These are phyloP conservation scores for Hyposoter didymator DNA, from an alignment of 2,888 invertebrate species.

Conservation along the genomic window DNA sequence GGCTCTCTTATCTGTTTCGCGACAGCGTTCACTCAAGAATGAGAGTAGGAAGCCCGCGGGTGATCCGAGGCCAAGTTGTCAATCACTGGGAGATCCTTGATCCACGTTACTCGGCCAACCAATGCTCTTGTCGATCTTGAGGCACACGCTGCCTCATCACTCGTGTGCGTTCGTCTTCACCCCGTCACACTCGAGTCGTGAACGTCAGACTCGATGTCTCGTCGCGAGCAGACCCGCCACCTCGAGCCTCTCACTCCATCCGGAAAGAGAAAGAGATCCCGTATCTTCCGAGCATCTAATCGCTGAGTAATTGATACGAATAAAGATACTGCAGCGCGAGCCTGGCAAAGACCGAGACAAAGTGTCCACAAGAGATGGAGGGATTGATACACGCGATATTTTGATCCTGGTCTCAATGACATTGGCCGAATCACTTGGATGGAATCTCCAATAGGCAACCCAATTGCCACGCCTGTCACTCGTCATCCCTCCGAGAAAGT, in stretches of 20 bases:
- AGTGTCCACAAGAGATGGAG: neutral
- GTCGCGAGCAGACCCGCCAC: constrained; percentile 38
- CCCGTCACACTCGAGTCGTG: constrained; percentile 58
- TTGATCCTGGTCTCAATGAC: constrained; percentile 10
- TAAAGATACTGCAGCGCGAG: constrained; percentile 79
- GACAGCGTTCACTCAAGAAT: constrained; percentile 84
- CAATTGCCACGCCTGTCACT: constrained; percentile 22
- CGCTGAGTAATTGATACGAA: constrained; percentile 84
- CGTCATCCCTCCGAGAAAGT: constrained; percentile 33
- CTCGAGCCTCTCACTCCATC: constrained; percentile 45
- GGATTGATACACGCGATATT: constrained; percentile 12
- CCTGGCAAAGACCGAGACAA: neutral
- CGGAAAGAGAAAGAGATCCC: constrained; percentile 46
- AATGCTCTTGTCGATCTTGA: constrained; percentile 24
- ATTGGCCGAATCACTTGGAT: neutral
- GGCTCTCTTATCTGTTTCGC: constrained; percentile 81
- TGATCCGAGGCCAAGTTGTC: constrained; percentile 80
- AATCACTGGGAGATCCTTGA: constrained; percentile 76
- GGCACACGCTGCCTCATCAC: constrained; percentile 51
- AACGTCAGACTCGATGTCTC: constrained; percentile 54
- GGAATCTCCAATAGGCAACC: neutral
- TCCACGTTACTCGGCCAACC: constrained; percentile 33
- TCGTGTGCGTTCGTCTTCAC: constrained; percentile 63
- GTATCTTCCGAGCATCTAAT: constrained; percentile 81
- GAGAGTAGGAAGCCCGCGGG: constrained; percentile 72